phyloP scores from a whole-genome alignment of 2,888 invertebrate species.

The Torymus aiolomorphi region DNA sequence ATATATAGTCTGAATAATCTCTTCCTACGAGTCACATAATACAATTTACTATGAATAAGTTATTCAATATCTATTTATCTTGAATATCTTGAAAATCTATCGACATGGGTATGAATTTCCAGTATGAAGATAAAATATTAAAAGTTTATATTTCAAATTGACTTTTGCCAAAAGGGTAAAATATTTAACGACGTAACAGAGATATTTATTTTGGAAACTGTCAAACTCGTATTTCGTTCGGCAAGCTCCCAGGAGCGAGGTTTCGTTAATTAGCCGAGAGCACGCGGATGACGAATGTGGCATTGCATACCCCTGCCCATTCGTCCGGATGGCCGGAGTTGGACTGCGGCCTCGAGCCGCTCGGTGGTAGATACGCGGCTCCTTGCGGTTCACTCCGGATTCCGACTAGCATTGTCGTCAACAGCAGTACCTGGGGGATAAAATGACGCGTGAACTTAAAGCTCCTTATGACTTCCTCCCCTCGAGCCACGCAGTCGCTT shows the following conservation, averaged over 20 bases:
- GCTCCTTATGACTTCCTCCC: not conserved
- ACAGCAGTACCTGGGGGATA: conserved; percentile 61
- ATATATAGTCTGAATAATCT: too few relatives aligned
- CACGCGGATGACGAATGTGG: conserved; percentile 12
- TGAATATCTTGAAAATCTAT: too few relatives aligned
- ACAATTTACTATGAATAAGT: too few relatives aligned
- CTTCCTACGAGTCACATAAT: too few relatives aligned
- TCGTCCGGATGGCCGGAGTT: conserved; percentile 73
- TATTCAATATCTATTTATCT: too few relatives aligned
- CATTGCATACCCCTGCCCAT: conserved; percentile 72
- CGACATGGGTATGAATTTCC: too few relatives aligned
- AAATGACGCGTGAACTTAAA: conserved; percentile 39
- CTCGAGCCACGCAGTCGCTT: not conserved
- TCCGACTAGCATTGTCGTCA: conserved; percentile 73
- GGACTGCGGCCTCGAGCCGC: conserved; percentile 65
- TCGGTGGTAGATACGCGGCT: conserved; percentile 78
- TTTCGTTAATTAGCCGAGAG: conserved; percentile 59
- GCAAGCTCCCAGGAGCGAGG: not conserved
- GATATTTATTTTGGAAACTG: too few relatives aligned
- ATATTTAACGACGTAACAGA: too few relatives aligned
- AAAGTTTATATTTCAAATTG: too few relatives aligned
- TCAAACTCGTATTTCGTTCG: too few relatives aligned
- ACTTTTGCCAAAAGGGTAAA: too few relatives aligned
- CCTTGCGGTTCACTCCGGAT: conserved; percentile 75
- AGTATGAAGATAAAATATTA: too few relatives aligned